Evolutionary conservation across 2,888 invertebrate species (phyloP).

Genomic region (Strigamia crassipes): DNA sequence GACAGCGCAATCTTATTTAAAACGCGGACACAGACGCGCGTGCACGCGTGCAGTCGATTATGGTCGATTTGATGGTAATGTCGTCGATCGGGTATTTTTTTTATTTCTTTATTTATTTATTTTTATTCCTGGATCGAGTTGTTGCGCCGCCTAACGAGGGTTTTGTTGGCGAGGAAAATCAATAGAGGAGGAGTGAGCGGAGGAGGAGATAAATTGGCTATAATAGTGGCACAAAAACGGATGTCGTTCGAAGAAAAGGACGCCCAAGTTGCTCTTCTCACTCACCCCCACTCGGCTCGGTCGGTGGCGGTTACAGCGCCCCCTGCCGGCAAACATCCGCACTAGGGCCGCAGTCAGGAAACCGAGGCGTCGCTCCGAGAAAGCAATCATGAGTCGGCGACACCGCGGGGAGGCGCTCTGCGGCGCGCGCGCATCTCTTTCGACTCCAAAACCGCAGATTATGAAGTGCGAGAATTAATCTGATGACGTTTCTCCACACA

Average conservation of each 20-base stretch:
- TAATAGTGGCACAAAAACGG: conserved; percentile 32
- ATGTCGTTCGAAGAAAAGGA: neutral
- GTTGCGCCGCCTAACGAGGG: conserved; percentile 21
- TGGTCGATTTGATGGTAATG: too few species aligned
- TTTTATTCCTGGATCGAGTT: too few species aligned
- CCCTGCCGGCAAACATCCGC: conserved; percentile 41
- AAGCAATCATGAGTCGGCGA: neutral
- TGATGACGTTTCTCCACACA: neutral
- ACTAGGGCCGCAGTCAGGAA: conserved; percentile 31
- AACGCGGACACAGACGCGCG: neutral
- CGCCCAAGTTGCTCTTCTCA: conserved; percentile 1
- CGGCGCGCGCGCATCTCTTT: neutral
- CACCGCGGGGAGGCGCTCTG: neutral
- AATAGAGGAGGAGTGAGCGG: neutral
- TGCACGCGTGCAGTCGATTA: too few species aligned
- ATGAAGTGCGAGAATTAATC: neutral
- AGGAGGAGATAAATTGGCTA: conserved; percentile 42
- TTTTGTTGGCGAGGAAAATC: conserved; percentile 25
- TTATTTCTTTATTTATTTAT: too few species aligned
- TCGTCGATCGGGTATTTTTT: neutral
- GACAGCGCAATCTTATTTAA: neutral
- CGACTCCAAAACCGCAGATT: neutral
- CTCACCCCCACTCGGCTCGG: neutral
- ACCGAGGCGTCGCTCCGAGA: conserved; percentile 14
- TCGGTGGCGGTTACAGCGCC: conserved; percentile 41